phyloP scores from a whole-genome alignment of 2,888 invertebrate genomes.

The Cephus runcator region DNA sequence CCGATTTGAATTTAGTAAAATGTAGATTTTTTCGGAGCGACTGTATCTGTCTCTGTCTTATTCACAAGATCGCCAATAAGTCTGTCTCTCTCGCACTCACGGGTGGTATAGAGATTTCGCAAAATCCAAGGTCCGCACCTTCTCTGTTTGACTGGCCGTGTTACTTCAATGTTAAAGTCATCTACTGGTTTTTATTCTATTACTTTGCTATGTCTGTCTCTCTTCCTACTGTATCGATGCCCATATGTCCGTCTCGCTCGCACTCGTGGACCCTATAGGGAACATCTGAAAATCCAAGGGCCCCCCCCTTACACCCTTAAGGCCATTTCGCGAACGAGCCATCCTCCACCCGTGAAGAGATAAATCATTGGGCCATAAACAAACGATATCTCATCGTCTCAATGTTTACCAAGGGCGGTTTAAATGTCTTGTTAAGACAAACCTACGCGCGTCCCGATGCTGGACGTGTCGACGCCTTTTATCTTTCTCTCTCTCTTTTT shows the following conservation, averaged over 20 bases:
- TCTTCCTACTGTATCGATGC: not conserved
- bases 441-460: constrained; percentile 54
- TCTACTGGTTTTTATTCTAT: not conserved
- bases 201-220: not conserved
- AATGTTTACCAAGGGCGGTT: constrained; percentile 66
- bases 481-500: constrained; percentile 8
- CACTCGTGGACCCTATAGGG: not conserved
- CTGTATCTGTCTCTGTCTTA: not conserved
- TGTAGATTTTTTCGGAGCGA: not conserved
- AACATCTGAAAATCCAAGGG: not conserved
- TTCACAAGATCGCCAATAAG: not conserved
- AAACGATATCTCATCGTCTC: constrained; percentile 63
- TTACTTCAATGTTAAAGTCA: not conserved
- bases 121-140: not conserved
- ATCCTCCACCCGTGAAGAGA: constrained; percentile 48
- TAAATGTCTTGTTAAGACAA: constrained; percentile 66
- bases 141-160: not conserved
- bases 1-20: not conserved
- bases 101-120: not conserved
- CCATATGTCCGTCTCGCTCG: not conserved
- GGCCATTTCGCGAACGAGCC: constrained; percentile 37
- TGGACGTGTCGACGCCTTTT: not conserved
- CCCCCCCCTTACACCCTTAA: not conserved
- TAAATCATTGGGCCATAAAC: constrained; percentile 64
- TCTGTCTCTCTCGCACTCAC: not conserved